Conservation (phyloP, 2,113 vertebrate genomes). For the Neogobius melanostomus region DNA sequence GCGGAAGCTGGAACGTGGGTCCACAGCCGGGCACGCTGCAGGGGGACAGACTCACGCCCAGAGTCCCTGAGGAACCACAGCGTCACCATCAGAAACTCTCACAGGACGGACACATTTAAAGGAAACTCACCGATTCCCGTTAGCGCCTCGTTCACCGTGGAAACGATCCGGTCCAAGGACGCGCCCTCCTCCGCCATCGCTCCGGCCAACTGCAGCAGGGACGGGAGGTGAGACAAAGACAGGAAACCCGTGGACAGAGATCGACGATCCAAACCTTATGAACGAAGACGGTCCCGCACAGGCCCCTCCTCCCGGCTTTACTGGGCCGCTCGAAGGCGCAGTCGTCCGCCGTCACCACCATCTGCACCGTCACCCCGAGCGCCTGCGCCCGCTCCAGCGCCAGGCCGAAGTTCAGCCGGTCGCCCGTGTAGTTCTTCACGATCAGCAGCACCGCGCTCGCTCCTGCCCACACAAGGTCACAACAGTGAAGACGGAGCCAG, state of each 20-base stretch:
- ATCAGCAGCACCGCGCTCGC: slow-evolving; percentile 86
- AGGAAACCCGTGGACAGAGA: too few relatives aligned
- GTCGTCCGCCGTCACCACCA: slow-evolving; percentile 91
- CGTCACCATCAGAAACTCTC: too few relatives aligned
- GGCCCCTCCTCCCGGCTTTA: slow-evolving; percentile 87
- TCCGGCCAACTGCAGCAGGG: slow-evolving; percentile 83
- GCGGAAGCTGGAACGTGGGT: slow-evolving; percentile 85
- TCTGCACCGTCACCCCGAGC: slow-evolving; percentile 76
- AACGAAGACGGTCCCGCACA: slow-evolving; percentile 90
- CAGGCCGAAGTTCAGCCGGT: slow-evolving; percentile 92
- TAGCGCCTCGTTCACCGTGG: slow-evolving; percentile 63
- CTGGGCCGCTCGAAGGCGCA: slow-evolving; percentile 82
- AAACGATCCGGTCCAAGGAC: slow-evolving; percentile 81
- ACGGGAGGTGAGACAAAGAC: background rate
- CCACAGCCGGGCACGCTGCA: slow-evolving; percentile 89
- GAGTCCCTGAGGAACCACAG: slow-evolving; percentile 76
- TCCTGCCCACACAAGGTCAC: slow-evolving; percentile 64
- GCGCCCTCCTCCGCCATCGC: slow-evolving; percentile 86
- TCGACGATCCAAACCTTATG: slow-evolving; percentile 82
- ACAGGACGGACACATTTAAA: background rate
- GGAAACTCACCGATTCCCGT: slow-evolving; percentile 79
- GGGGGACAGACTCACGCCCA: slow-evolving; percentile 90
- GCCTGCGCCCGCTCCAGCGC: slow-evolving; percentile 86
- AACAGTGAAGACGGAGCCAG: too few relatives aligned
- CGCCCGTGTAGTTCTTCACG: slow-evolving; percentile 97